Conservation (phyloP, 2,888 invertebrate genomes). For the Andrena dorsata region DNA sequence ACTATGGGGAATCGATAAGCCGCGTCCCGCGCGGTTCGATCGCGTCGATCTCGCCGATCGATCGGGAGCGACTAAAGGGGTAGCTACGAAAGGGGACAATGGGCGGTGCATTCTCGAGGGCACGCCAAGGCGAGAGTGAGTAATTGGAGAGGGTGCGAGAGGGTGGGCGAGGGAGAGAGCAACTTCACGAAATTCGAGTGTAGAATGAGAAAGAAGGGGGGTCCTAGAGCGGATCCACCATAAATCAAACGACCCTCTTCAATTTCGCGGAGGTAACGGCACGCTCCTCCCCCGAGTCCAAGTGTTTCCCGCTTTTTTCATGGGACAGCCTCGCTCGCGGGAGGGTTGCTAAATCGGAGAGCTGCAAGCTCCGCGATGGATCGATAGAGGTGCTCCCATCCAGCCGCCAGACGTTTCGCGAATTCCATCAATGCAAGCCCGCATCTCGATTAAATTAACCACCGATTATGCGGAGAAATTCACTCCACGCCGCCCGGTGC, state of each 20-base stretch:
- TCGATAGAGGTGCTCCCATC: constrained; percentile 63
- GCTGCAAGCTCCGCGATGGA: constrained; percentile 53
- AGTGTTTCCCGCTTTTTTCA: constrained; percentile 59
- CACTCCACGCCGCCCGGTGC: not conserved
- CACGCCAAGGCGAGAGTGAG: constrained; percentile 1
- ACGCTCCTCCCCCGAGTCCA: constrained; percentile 38
- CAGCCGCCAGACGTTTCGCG: constrained; percentile 44
- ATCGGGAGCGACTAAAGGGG: not conserved
- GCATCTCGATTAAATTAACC: constrained; percentile 38
- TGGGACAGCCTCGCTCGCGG: constrained; percentile 29
- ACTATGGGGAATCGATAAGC: not conserved
- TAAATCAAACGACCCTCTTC: constrained; percentile 78
- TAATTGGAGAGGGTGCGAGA: constrained; percentile 30
- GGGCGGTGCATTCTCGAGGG: constrained; percentile 15
- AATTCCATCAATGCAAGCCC: constrained; percentile 36
- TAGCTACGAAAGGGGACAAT: not conserved
- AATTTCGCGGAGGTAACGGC: constrained; percentile 66
- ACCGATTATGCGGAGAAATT: constrained; percentile 16
- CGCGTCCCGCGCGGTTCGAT: not conserved
- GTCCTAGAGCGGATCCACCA: constrained; percentile 53
- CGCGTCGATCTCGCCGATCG: not conserved
- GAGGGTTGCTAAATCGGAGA: constrained; percentile 60
- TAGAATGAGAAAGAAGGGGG: constrained; percentile 24
- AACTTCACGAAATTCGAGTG: constrained; percentile 47
- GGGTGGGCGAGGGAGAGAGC: constrained; percentile 1